Evolutionary conservation across 2,888 invertebrate species (phyloP).

Genomic region (Marronus borbonicus): DNA sequence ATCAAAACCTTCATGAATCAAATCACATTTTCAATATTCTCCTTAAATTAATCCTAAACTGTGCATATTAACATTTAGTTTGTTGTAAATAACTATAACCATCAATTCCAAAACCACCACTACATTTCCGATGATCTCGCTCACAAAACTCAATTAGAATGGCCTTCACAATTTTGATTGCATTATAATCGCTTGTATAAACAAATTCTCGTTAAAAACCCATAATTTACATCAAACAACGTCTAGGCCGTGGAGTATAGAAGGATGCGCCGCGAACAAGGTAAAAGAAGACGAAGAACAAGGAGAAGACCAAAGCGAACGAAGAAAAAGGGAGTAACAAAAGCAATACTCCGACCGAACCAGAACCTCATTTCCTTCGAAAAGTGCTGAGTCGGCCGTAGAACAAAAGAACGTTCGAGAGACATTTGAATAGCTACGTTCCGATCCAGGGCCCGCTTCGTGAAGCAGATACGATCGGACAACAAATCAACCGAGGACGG

Average conservation of each 20-base stretch:
- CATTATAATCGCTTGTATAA: conserved; percentile 48
- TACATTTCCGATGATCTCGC: background rate
- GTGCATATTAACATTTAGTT: no score
- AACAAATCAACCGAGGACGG: conserved; percentile 59
- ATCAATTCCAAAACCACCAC: background rate
- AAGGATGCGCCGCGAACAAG: conserved; percentile 11
- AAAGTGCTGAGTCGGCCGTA: conserved; percentile 52
- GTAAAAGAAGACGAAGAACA: background rate
- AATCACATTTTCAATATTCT: no score
- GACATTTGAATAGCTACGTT: conserved; percentile 60
- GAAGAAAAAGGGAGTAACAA: conserved; percentile 38
- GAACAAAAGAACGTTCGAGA: conserved; percentile 49
- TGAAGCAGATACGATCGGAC: conserved; percentile 61
- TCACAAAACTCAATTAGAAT: conserved; percentile 7
- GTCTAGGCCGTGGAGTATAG: conserved; percentile 6
- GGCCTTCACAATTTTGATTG: conserved; percentile 25
- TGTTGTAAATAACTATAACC: background rate
- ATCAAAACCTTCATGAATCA: no score
- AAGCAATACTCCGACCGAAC: conserved; percentile 35
- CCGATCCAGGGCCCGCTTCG: conserved; percentile 57
- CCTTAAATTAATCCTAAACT: no score
- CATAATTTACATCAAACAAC: conserved; percentile 51
- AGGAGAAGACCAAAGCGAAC: conserved; percentile 15
- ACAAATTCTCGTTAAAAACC: conserved; percentile 52
- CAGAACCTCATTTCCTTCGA: conserved; percentile 48